These are phyloP conservation scores for Mythimna ferrago DNA, from an alignment of 2,888 invertebrate species.

Conservation along the genomic window DNA sequence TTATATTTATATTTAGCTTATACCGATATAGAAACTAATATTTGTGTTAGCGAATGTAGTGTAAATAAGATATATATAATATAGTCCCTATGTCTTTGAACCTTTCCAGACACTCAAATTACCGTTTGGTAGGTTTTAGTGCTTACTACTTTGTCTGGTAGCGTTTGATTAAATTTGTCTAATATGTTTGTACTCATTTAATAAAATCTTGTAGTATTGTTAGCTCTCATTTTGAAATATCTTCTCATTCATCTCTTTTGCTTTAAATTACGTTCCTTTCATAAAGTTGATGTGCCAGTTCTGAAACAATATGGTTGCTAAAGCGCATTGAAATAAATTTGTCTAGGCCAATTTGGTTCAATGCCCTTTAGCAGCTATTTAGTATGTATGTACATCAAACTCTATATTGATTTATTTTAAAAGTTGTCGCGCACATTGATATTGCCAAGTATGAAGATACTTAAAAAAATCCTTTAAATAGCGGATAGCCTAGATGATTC, in stretches of 20 bases:
- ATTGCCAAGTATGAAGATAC: neutral
- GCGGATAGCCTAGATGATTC: no score
- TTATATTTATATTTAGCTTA: neutral
- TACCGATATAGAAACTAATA: slow-evolving; percentile 12
- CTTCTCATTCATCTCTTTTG: neutral
- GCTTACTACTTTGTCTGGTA: slow-evolving; percentile 16
- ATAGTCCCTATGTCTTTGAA: neutral
- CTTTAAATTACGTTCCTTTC: neutral
- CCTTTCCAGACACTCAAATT: slow-evolving; percentile 36
- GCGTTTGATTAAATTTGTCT: slow-evolving; percentile 41
- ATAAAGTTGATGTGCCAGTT: neutral
- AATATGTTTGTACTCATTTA: slow-evolving; percentile 10
- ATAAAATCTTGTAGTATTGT: slow-evolving; percentile 2
- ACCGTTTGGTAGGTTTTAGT: slow-evolving; percentile 35
- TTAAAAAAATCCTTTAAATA: neutral
- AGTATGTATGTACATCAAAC: no score
- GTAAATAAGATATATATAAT: neutral
- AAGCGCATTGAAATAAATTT: neutral
- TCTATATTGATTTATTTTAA: neutral
- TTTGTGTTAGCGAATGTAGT: neutral
- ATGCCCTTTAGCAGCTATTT: no score
- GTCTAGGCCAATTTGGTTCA: no score
- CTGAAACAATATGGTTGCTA: neutral
- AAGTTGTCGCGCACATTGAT: neutral
- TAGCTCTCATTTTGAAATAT: neutral